Evolutionary conservation across 2,113 vertebrate genomes (phyloP).

Genomic region (Pluvianellus socialis): DNA sequence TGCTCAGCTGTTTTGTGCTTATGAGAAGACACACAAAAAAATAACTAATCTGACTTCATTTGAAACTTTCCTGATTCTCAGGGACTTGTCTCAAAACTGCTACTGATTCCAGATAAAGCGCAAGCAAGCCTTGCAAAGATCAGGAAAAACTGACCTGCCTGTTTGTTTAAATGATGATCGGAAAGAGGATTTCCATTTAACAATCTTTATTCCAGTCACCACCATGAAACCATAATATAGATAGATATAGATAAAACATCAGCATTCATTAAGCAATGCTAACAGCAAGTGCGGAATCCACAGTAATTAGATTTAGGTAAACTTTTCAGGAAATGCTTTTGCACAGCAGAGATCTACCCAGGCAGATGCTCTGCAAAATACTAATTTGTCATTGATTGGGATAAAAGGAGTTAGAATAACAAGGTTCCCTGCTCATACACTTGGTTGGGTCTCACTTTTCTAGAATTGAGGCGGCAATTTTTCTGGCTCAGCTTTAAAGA

Average conservation of each 20-base stretch:
- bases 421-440: neutral
- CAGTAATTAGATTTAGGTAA: neutral
- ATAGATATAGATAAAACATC: neutral
- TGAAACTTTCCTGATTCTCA: neutral
- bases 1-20: neutral
- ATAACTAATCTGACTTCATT: neutral
- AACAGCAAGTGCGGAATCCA: neutral
- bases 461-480: neutral
- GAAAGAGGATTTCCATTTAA: neutral
- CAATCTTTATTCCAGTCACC: neutral
- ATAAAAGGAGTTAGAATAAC: neutral
- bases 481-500: neutral
- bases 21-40: neutral
- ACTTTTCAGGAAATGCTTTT: neutral
- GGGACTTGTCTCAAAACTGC: neutral
- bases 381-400: neutral
- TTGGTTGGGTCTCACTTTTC: neutral
- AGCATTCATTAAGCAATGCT: neutral
- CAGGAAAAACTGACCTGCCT: neutral
- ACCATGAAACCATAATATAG: neutral
- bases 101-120: neutral
- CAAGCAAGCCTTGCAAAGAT: neutral
- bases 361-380: neutral
- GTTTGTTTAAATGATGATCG: neutral
- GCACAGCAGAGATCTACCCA: neutral